Base-by-base conservation (phyloP, 2,888 invertebrate species). In the Achlya flavicornis region DNA sequence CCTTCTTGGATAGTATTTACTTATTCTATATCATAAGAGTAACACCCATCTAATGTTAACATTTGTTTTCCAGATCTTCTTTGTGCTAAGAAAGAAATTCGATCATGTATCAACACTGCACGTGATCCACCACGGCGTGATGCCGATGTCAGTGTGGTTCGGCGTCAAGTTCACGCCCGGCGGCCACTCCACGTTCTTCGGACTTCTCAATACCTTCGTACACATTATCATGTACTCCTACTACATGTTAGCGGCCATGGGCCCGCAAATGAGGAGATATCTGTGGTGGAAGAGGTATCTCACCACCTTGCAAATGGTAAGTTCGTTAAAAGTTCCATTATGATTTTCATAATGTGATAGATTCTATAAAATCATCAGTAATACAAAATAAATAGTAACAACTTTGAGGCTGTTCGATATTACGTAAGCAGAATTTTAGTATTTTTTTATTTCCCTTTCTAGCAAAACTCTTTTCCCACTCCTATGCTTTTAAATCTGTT, bases 81-180 rank as follows among this genome's bases (percentile, higher is more conserved):
- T 99, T 94, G 96, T 99, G 63, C 90, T 98, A 90, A 95, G 98
- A 86, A 99, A 99, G 95, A 99, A 99, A 94, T 97, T 96, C 86
- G 96, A 97, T 88, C 98, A 99, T 89, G 97, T 99, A 77, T 97
- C 98, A 66, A 97, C 97, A 10, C 95, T 99, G 61, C 99, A 99
- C 92, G 98, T 99, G 64, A 98, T 98, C 85, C 99, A 99, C 92
- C 99, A 99, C 90, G 98, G 98, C 73, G 97, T 98, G 82, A 99
- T 99, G 98, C 99, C 99, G 53, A 97, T 98, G 96, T 98, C 98
- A 6, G 98, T 98, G 69, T 99, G 99, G 98, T 98, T 98, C 88
- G 99, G 98, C 62, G 98, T 98, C 63, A 98, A 98, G 94, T 98
- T 98, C 94, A 98, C 98, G 35, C 98, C 98, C 95, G 98, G 98